Percentiles rank a stretch among this genome's conserved stretches.
Evolutionary conservation across 1,140 invertebrate species (phyloP).

Genomic region (Copidosoma floridanum): DNA sequence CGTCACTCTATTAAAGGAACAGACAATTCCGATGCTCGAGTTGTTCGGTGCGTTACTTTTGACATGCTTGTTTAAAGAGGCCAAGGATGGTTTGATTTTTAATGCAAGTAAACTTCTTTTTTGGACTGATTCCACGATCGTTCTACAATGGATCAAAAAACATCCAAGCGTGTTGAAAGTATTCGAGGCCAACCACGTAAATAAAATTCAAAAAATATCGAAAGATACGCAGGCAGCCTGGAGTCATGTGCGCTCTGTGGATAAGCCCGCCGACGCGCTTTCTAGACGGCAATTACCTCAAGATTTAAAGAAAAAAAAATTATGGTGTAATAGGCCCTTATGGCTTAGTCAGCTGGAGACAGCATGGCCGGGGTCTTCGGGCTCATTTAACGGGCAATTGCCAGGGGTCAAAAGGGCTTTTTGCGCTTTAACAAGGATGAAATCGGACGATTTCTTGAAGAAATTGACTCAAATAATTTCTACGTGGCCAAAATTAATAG

Average conservation of each 20-base stretch:
- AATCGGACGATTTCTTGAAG: no score
- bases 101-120: not conserved
- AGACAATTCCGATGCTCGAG: conserved; percentile 55
- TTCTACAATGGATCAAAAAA: conserved; percentile 35
- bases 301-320: not conserved
- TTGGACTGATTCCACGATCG: conserved; percentile 19
- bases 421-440: no score
- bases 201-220: conserved; percentile 42
- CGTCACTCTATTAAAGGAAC: conserved; percentile 11
- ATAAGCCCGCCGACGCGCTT: conserved; percentile 46
- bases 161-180: conserved; percentile 28
- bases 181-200: conserved; percentile 42
- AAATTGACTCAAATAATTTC: no score
- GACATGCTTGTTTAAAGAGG: conserved; percentile 37
- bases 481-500: no score
- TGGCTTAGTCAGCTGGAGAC: not conserved
- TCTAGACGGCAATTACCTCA: conserved; percentile 35
- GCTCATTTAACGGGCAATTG: not conserved
- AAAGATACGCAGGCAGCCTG: conserved; percentile 24
- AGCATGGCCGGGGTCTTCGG: not conserved
- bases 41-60: conserved; percentile 51
- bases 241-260: conserved; percentile 37
- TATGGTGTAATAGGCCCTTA: conserved; percentile 1
- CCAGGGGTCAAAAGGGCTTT: not conserved
- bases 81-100: conserved; percentile 17